Evolutionary conservation across 2,797 vertebrate species (phyloP), one percentile per base, ranked within the genome.

Genomic region (Philypnodon macrostomus): DNA sequence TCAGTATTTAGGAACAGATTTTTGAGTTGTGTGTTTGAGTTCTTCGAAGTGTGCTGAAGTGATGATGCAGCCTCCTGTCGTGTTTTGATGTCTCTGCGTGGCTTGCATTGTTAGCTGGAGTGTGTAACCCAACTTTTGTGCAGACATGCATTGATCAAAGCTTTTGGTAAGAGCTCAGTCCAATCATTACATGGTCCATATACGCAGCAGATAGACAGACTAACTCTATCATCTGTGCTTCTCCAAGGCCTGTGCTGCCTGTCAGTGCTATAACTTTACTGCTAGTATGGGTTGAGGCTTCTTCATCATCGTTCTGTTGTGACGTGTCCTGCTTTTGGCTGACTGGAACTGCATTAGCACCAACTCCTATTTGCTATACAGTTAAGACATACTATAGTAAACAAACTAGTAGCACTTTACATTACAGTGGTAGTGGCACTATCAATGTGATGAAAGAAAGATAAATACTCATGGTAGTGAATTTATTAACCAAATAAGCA

Each of bases 61-160:
- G 24, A 35, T 47, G 35, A 27, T 27, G 32, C 31, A 36, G 29
- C n/a, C 47, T 14, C 18, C 10, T 5, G 0, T 38, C 2, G 3
- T 19, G 54, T 63, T 53, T n/a, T 47, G 47, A 56, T 44, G 45
- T 67, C n/a, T 63, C 36, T 18, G 47, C 31, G 8, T 35, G 8
- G 16, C 21, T 40, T 49, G 33, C 30, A 23, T 37, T 39, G 10
- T 58, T 34, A 32, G 24, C 38, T 47, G 12, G 13, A 26, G 48
- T 47, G 35, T 32, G 29, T 41, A 53, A 42, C 12, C 36, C 7
- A 48, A 31, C 35, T 53, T 0, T 15, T 19, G 44, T 38, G 35
- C 13, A 32, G 45, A 58, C 53, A 46, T 35, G 34, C 52, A 42
- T 46, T 42, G 46, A 49, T 67, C 39, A 61, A 47, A 75, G 41